Percentiles rank a stretch among this genome's conserved stretches.
These are phyloP conservation scores for Embidobia sp. DNA, from an alignment of 2,888 invertebrate genomes.

Conservation along the genomic window DNA sequence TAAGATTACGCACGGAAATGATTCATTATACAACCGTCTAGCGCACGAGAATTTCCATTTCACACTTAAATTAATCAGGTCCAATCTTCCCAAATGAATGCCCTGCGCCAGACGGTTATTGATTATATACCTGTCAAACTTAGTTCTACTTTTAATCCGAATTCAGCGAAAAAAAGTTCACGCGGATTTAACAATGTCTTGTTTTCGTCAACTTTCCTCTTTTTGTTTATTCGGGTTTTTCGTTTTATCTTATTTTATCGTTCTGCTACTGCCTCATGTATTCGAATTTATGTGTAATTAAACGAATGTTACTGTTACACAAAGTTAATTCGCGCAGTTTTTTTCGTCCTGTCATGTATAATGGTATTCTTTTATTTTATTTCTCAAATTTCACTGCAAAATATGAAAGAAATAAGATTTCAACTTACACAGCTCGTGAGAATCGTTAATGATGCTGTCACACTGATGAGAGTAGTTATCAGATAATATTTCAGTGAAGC, in stretches of 20 bases:
- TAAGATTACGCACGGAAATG: slow-evolving; percentile 59
- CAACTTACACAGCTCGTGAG: slow-evolving; percentile 87
- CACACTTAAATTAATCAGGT: slow-evolving; percentile 69
- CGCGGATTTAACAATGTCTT: no score
- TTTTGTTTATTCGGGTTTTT: no score
- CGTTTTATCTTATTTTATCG: no score
- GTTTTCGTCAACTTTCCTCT: no score
- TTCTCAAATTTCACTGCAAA: no score
- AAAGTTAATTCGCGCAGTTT: no score
- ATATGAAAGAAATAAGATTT: no score
- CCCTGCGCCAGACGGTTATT: slow-evolving; percentile 2
- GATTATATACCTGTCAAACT: slow-evolving; percentile 24
- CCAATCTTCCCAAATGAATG: slow-evolving; percentile 62
- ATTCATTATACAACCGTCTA: slow-evolving; percentile 47
- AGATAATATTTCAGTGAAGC: slow-evolving; percentile 83
- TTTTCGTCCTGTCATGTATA: no score
- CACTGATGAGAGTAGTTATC: slow-evolving; percentile 83
- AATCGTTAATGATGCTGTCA: slow-evolving; percentile 83
- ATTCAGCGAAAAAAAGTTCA: neutral
- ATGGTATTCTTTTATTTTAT: no score
- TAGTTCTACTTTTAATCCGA: neutral
- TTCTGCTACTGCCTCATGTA: no score
- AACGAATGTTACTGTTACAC: no score
- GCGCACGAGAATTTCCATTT: slow-evolving; percentile 48
- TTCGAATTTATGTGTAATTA: no score